Evolutionary conservation across 2,888 invertebrate genomes (phyloP).

Genomic region (Ferdinandea cuprea): DNA sequence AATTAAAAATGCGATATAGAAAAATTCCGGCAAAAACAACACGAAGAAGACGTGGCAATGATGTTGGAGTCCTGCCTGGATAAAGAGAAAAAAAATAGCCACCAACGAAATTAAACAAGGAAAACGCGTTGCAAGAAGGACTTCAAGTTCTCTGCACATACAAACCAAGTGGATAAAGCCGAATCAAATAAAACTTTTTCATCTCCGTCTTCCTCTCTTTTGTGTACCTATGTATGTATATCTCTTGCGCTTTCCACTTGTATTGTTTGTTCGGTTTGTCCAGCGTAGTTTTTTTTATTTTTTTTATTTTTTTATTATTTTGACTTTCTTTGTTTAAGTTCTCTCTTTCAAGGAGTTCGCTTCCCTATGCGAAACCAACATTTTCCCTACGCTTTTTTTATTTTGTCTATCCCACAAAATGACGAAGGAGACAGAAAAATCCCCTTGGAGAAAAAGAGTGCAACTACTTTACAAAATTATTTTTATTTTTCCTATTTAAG

Average conservation of each 20-base stretch:
- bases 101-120: slow-evolving; percentile 16
- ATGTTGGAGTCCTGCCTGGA: slow-evolving; percentile 24
- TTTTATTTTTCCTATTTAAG: slow-evolving; percentile 66
- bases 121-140: slow-evolving; percentile 42
- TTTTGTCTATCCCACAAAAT: slow-evolving; percentile 2
- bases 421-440: not conserved
- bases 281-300: slow-evolving; percentile 6
- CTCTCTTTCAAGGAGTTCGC: slow-evolving; percentile 59
- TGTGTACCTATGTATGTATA: not conserved
- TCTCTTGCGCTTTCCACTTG: slow-evolving; percentile 36
- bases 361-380: slow-evolving; percentile 27
- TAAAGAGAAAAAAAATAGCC: not conserved
- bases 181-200: slow-evolving; percentile 71
- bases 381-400: no score
- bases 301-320: slow-evolving; percentile 42
- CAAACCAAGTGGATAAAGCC: slow-evolving; percentile 63
- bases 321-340: slow-evolving; percentile 69
- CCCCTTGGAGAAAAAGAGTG: slow-evolving; percentile 37
- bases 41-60: slow-evolving; percentile 23
- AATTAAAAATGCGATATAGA: slow-evolving; percentile 70
- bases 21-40: not conserved
- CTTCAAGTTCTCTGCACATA: slow-evolving; percentile 65
- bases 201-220: slow-evolving; percentile 2
- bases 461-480: slow-evolving; percentile 70
- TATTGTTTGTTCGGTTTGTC: slow-evolving; percentile 40